Conservation (phyloP, 64 coral and sea anemone genomes). For the Montipora capricornis region DNA sequence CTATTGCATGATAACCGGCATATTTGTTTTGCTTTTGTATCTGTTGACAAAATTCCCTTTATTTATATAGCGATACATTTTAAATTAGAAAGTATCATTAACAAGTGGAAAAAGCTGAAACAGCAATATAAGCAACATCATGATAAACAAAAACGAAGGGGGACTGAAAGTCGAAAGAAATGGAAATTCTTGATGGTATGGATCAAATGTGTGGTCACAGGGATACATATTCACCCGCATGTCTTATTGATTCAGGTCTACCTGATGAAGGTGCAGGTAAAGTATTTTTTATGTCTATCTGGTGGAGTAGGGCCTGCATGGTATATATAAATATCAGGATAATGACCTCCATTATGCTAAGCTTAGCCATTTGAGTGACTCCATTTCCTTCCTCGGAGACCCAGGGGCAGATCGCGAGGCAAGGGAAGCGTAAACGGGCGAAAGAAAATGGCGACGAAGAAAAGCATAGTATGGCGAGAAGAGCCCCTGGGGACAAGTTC, state of each 20-base stretch:
- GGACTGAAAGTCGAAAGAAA: conserved; percentile 53
- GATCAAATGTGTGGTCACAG: conserved; percentile 72
- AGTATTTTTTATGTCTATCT: conserved; percentile 1
- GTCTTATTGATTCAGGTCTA: conserved; percentile 61
- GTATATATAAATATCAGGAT: conserved; percentile 1
- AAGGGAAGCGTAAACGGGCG: too few relatives aligned
- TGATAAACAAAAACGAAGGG: conserved; percentile 36
- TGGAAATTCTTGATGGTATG: conserved; percentile 71
- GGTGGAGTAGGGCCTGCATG: not conserved
- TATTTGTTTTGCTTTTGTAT: too few relatives aligned
- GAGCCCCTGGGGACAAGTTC: too few relatives aligned
- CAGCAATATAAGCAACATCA: conserved; percentile 54
- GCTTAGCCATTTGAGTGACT: not conserved
- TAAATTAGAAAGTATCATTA: conserved; percentile 46
- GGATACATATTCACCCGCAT: conserved; percentile 52
- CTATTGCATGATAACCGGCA: too few relatives aligned
- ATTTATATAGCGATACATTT: conserved; percentile 29
- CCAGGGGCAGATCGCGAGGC: too few relatives aligned
- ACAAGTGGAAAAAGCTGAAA: conserved; percentile 70
- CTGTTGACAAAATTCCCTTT: not conserved
- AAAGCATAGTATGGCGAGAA: too few relatives aligned
- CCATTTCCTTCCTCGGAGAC: too few relatives aligned
- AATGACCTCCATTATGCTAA: conserved; percentile 8
- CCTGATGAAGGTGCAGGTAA: not conserved
- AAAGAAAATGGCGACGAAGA: too few relatives aligned